phyloP scores from a whole-genome alignment of 2,888 invertebrate species.

The Patella depressa region DNA sequence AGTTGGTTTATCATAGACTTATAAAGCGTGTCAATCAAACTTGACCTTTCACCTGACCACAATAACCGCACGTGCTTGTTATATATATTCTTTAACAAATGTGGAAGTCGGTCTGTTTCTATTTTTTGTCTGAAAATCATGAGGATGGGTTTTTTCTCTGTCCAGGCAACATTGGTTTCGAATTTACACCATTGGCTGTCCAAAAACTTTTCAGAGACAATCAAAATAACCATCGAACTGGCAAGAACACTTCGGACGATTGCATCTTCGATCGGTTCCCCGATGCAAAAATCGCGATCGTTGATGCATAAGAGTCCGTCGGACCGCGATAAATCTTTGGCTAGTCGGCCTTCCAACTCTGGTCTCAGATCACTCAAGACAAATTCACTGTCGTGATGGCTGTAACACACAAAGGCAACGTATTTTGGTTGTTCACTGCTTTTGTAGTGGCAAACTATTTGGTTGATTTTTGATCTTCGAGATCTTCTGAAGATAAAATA shows the following conservation, averaged over 20 bases:
- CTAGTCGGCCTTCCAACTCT: background rate
- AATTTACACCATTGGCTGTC: slow-evolving; percentile 9
- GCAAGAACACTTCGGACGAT: background rate
- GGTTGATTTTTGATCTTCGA: background rate
- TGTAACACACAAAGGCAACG: background rate
- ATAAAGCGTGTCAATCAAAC: background rate
- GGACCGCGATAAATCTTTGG: background rate
- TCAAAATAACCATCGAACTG: background rate
- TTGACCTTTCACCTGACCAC: background rate
- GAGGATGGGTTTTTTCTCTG: background rate
- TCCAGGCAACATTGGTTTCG: background rate
- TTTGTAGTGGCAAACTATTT: background rate
- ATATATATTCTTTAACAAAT: slow-evolving; percentile 1
- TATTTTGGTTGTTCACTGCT: background rate
- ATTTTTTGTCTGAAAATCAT: background rate
- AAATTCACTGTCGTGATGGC: background rate
- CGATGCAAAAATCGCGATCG: background rate
- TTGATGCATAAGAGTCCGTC: background rate
- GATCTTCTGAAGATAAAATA: background rate
- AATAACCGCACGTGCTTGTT: background rate
- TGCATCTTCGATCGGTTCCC: background rate
- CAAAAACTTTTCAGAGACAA: slow-evolving; percentile 3
- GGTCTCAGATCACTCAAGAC: background rate
- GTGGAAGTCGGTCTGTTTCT: background rate
- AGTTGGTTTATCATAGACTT: background rate